Evolutionary conservation across 2,888 invertebrate genomes (phyloP).

Genomic region (Lasioglossum lativentre): DNA sequence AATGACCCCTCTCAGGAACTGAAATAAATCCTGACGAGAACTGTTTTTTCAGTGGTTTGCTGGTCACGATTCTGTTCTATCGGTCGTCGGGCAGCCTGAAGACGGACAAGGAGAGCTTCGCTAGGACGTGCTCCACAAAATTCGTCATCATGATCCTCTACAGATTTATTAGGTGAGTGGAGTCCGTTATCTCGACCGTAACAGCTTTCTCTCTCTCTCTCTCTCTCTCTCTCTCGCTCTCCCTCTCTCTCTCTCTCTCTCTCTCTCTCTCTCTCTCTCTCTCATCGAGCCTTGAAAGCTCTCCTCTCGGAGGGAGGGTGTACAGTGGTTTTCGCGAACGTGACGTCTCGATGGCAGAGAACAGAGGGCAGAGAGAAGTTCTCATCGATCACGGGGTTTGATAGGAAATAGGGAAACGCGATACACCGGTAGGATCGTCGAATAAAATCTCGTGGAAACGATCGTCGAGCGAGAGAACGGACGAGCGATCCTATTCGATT

Average conservation of each 20-base stretch:
- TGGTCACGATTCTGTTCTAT: conserved; percentile 94
- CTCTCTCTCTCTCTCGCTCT: not conserved
- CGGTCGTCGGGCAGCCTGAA: conserved; percentile 89
- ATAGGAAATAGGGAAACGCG: not conserved
- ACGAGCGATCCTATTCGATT: not conserved
- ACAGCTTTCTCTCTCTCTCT: not conserved
- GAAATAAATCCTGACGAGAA: not conserved
- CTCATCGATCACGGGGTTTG: not conserved
- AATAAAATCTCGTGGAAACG: not conserved
- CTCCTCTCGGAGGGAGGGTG: not conserved
- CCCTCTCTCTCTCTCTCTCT: not conserved
- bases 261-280: not conserved
- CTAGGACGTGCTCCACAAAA: conserved; percentile 82
- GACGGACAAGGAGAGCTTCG: conserved; percentile 86
- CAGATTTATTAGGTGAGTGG: conserved; percentile 87
- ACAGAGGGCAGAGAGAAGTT: not conserved
- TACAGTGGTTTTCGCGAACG: not conserved
- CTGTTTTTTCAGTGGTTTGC: conserved; percentile 88
- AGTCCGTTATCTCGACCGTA: not conserved
- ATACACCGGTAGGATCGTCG: not conserved
- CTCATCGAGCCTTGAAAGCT: not conserved
- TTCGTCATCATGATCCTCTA: conserved; percentile 87
- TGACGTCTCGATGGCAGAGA: not conserved
- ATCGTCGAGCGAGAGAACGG: not conserved
- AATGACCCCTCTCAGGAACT: too few species aligned